Evolutionary conservation across 2,113 vertebrate species (phyloP).

Genomic region (Poecile atricapillus): DNA sequence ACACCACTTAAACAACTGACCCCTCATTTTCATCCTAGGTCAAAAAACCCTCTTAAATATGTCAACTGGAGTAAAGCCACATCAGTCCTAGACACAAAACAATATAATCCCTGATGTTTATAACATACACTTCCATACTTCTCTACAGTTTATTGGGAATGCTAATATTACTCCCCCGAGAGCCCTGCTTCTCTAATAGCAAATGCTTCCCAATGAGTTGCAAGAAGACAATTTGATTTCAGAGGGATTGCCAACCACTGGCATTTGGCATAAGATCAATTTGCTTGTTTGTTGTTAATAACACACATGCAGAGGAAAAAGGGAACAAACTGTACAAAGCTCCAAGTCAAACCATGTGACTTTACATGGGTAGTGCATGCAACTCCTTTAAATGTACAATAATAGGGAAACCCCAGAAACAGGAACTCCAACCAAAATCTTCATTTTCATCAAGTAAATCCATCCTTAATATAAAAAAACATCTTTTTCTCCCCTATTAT

Average conservation of each 20-base stretch:
- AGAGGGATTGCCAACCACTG: background rate
- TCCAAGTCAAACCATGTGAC: background rate
- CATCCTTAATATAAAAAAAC: background rate
- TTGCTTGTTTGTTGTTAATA: background rate
- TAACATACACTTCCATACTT: background rate
- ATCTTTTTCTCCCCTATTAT: background rate
- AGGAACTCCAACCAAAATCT: accelerated
- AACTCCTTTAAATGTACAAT: background rate
- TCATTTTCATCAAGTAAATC: background rate
- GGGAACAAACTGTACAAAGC: background rate
- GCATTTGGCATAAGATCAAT: background rate
- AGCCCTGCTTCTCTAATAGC: background rate
- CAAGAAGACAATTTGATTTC: background rate
- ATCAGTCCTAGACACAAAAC: background rate
- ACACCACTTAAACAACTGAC: background rate
- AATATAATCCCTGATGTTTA: background rate
- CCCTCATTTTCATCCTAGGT: background rate
- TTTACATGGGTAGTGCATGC: background rate
- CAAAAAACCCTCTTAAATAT: background rate
- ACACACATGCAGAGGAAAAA: background rate
- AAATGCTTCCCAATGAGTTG: background rate
- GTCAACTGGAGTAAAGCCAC: background rate
- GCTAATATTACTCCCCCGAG: background rate
- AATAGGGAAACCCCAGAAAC: background rate
- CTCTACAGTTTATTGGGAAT: background rate